Base-by-base conservation (phyloP, 2,888 invertebrate species). In the Epistrophella euchroma region DNA sequence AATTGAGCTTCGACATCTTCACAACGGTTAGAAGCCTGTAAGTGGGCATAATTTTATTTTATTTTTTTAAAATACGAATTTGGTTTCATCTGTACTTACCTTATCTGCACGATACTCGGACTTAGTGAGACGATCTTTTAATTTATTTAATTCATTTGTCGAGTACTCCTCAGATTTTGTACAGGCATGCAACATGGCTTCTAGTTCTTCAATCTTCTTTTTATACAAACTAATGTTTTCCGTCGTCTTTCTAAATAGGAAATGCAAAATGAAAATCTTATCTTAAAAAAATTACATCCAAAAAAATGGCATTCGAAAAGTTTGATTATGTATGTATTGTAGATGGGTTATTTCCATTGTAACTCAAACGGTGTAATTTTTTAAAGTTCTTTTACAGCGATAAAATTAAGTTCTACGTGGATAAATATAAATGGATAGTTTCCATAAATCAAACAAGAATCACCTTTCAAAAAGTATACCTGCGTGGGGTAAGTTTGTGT, bases 1-100 rank as follows among this genome's bases (percentile, higher is more conserved):
- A 94, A 93, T 88, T 94, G 94, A 87, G 93, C 94, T n/a, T 95
- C 92, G 89, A 95, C 94, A 75, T 95, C 95, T 0, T 94, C 93
- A 0, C 94, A 93, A 81, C 94, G 94, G 47, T 94, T 93, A 88
- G 94, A 89, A 0, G 90, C 79, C 92, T 92, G 17, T 15, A 81
- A 73, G 15, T 19, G 0, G 2, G 7, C 2, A 15, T 11, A 19
- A 10, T 40, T 17, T 2, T 11, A 62, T 15, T 52, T 15, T 4
- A 35, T 13, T 15, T 10, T 4, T 9, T 43, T 2, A 11, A 7
- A 60, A 11, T 17, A 45, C 17, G 9, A 19, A 52, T 25, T 11
- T 22, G 22, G 0, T 15, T 15, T 43, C 0, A 1, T 17, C 2
- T 52, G 2, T n/a, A n/a, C n/a, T 94, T 94, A 90, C 95, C 90